A percentile compares a stretch with the other conserved stretches of the same genome.
Evolutionary conservation across 2,797 vertebrate genomes (phyloP).

Genomic region (Momotus momota): DNA sequence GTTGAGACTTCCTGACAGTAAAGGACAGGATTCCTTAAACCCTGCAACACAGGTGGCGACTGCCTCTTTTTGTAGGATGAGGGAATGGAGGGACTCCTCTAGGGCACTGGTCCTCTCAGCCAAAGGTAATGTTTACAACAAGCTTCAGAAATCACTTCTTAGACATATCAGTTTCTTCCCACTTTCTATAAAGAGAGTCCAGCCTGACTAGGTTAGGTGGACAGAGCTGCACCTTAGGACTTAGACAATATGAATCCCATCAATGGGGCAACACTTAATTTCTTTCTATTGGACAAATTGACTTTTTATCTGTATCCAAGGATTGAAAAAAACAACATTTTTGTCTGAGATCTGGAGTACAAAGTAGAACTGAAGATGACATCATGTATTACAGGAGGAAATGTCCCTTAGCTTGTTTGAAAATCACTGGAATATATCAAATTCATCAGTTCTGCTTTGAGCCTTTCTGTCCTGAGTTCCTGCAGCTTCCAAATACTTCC

Average conservation of each 20-base stretch:
- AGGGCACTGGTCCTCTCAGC: not conserved
- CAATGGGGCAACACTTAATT: not conserved
- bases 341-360: not conserved
- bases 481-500: not conserved
- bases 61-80: not conserved
- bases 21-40: not conserved
- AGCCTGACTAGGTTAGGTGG: no score
- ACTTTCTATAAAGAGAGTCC: not conserved
- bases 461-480: not conserved
- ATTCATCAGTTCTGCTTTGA: not conserved
- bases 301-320: not conserved
- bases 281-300: accelerated
- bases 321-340: accelerated
- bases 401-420: not conserved
- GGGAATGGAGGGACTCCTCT: not conserved
- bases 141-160: not conserved
- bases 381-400: not conserved
- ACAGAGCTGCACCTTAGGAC: not conserved
- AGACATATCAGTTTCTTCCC: not conserved
- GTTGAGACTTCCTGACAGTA: not conserved
- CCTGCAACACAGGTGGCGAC: not conserved
- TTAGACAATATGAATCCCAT: not conserved
- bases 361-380: not conserved
- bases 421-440: not conserved
- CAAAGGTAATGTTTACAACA: not conserved